Conservation (phyloP, 2,888 invertebrate species). For the Cephus runcator region DNA sequence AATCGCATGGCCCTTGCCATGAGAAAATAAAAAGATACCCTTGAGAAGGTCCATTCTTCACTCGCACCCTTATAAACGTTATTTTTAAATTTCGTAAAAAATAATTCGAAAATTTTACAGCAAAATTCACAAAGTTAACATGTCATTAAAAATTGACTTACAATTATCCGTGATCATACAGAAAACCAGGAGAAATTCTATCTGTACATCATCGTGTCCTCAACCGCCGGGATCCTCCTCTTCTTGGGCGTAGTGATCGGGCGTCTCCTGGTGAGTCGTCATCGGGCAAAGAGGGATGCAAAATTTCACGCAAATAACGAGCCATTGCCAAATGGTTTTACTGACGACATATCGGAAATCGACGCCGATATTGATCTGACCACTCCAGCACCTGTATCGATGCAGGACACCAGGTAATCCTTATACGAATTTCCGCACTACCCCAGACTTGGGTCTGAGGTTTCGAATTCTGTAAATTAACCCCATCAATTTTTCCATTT, state of each 20-base stretch:
- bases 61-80: background rate
- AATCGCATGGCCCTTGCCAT: background rate
- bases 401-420: constrained; percentile 59
- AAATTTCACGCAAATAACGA: constrained; percentile 81
- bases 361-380: constrained; percentile 83
- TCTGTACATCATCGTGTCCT: constrained; percentile 83
- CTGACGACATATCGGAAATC: constrained; percentile 88
- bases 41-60: background rate
- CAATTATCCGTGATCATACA: constrained; percentile 58
- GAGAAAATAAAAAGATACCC: background rate
- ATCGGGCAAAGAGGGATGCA: constrained; percentile 71
- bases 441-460: background rate
- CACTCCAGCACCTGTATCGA: constrained; percentile 73
- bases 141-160: background rate
- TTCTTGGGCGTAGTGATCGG: constrained; percentile 79
- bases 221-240: constrained; percentile 77
- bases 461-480: background rate
- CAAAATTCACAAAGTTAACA: background rate
- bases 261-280: constrained; percentile 76
- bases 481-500: background rate
- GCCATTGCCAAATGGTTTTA: constrained; percentile 83
- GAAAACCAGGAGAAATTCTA: constrained; percentile 84
- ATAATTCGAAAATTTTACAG: background rate
- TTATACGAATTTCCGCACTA: background rate
- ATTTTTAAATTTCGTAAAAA: background rate